Evolutionary conservation across 1,140 invertebrate genomes (phyloP).

Genomic region (Cardiocondyla obscurior): DNA sequence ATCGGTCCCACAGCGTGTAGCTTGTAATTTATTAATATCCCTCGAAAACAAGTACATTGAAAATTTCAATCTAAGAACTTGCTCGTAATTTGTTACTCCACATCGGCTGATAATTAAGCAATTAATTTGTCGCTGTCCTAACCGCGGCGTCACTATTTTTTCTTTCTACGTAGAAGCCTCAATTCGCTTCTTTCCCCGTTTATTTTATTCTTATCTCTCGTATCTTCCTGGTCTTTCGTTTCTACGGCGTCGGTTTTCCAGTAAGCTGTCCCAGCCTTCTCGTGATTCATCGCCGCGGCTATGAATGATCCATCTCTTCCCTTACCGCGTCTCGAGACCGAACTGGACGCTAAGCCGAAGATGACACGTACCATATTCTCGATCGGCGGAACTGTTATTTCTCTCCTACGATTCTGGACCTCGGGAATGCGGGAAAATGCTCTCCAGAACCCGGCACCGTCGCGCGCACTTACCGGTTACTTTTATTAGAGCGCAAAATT

Average conservation of each 20-base stretch:
- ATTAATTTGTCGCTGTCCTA: constrained; percentile 33
- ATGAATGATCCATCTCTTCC: constrained; percentile 83
- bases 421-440: neutral
- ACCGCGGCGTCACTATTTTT: neutral
- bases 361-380: constrained; percentile 51
- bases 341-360: constrained; percentile 63
- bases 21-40: constrained; percentile 4
- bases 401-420: neutral
- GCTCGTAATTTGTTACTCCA: neutral
- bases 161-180: neutral
- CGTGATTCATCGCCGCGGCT: constrained; percentile 83
- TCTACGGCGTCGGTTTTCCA: constrained; percentile 65
- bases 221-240: constrained; percentile 50
- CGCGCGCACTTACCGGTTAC: neutral
- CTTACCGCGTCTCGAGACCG: constrained; percentile 68
- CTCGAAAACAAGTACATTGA: neutral
- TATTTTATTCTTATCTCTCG: constrained; percentile 18
- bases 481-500: constrained; percentile 5
- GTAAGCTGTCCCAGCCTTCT: constrained; percentile 71
- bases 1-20: neutral
- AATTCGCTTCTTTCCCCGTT: neutral
- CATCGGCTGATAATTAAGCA: neutral
- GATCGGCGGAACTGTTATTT: constrained; percentile 22
- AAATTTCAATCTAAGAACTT: neutral
- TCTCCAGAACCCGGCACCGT: constrained; percentile 2